Evolutionary conservation across 1,140 invertebrate species (phyloP).

Genomic region (Drosophila lowei): DNA sequence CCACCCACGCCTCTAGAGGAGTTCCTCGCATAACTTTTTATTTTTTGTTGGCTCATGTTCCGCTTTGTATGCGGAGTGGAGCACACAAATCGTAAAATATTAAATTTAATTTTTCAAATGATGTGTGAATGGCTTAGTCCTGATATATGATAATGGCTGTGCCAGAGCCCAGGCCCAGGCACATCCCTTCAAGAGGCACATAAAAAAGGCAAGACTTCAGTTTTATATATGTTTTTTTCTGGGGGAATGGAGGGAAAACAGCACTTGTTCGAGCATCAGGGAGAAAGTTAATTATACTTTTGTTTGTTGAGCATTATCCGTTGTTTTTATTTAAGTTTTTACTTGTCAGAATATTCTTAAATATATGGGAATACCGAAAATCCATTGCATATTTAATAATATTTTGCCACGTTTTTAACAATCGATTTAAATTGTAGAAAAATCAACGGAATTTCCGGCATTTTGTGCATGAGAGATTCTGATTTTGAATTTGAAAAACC

Average conservation of each 20-base stretch:
- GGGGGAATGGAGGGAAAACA: background rate
- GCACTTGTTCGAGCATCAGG: background rate
- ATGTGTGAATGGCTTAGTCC: constrained; percentile 79
- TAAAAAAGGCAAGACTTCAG: constrained; percentile 37
- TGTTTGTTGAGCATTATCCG: constrained; percentile 19
- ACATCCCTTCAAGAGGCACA: constrained; percentile 6
- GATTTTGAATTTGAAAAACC: constrained; percentile 33
- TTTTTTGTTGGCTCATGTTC: constrained; percentile 56
- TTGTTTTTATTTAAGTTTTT: constrained; percentile 28
- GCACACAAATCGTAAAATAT: constrained; percentile 79
- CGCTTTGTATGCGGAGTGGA: constrained; percentile 33
- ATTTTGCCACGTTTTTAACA: constrained; percentile 10
- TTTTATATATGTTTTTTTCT: constrained; percentile 31
- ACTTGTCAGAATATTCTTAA: constrained; percentile 7
- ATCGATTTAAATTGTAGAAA: background rate
- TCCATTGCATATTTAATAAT: background rate
- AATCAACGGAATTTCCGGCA: constrained; percentile 13
- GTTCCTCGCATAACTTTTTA: constrained; percentile 65
- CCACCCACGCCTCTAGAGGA: background rate
- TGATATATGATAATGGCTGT: constrained; percentile 75
- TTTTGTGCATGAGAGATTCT: constrained; percentile 19
- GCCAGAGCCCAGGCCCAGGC: background rate
- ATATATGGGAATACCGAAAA: background rate
- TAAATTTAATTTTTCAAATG: constrained; percentile 81
- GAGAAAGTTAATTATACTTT: constrained; percentile 37